Evolutionary conservation across 2,113 vertebrate genomes (phyloP).

Genomic region (Gasterosteus aculeatus): DNA sequence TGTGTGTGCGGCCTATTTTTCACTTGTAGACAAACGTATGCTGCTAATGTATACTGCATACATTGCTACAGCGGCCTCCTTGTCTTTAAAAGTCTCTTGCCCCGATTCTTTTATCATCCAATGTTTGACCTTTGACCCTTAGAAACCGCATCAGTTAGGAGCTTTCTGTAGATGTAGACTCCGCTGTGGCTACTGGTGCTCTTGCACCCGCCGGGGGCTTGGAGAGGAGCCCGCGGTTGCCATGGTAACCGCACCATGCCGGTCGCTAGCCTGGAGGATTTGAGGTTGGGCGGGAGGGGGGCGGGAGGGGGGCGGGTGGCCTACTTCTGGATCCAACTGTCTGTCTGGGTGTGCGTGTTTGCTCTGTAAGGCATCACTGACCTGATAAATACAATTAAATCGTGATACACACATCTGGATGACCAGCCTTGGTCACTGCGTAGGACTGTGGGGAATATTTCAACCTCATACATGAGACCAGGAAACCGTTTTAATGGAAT

Average conservation of each 20-base stretch:
- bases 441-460: background rate
- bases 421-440: constrained; percentile 1
- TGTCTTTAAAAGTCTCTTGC: background rate
- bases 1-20: background rate
- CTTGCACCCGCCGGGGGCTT: constrained; percentile 46
- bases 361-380: constrained; percentile 53
- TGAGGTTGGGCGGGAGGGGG: constrained; percentile 15
- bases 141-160: background rate
- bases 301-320: constrained; percentile 31
- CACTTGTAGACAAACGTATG: background rate
- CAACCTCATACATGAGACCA: background rate
- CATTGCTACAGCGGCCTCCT: background rate
- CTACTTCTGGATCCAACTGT: constrained; percentile 56
- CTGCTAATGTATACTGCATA: background rate
- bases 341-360: constrained; percentile 3
- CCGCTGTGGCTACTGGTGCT: background rate
- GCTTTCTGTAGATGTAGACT: constrained; percentile 2
- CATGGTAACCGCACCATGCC: constrained; percentile 56
- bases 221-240: constrained; percentile 58
- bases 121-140: constrained; percentile 34
- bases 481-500: background rate
- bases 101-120: background rate
- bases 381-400: constrained; percentile 63
- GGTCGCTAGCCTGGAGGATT: constrained; percentile 56
- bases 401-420: constrained; percentile 23